phyloP scores from a whole-genome alignment of 2,888 invertebrate species.

The Rhagium mordax region DNA sequence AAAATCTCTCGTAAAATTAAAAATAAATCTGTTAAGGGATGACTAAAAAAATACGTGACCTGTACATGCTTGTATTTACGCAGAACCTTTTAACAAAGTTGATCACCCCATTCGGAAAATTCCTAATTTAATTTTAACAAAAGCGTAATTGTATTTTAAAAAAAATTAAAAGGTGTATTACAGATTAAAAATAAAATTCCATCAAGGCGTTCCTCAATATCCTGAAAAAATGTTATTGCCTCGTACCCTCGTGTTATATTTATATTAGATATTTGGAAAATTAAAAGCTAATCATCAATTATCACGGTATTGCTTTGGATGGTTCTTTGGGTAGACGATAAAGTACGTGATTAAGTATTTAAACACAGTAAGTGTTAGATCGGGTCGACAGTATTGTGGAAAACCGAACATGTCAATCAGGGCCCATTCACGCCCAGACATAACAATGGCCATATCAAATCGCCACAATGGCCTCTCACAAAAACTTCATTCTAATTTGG shows the following conservation, averaged over 20 bases:
- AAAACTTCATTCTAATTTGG: conserved; percentile 42
- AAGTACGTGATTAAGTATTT: conserved; percentile 65
- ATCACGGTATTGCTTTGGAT: conserved; percentile 18
- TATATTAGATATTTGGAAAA: background rate
- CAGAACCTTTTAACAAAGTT: too few relatives aligned
- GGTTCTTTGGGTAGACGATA: conserved; percentile 21
- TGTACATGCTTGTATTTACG: too few relatives aligned
- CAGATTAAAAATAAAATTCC: too few relatives aligned
- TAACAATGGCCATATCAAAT: conserved; percentile 59
- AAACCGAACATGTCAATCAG: conserved; percentile 48
- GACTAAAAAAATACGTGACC: too few relatives aligned
- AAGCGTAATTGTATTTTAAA: too few relatives aligned
- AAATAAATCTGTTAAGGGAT: too few relatives aligned
- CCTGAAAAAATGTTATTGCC: background rate
- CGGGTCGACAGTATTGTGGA: conserved; percentile 57
- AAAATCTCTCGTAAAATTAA: too few relatives aligned
- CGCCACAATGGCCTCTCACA: conserved; percentile 45
- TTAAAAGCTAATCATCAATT: conserved; percentile 37
- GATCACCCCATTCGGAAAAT: too few relatives aligned
- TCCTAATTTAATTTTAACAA: too few relatives aligned
- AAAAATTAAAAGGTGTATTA: too few relatives aligned
- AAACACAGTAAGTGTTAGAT: conserved; percentile 65
- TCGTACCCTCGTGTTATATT: background rate
- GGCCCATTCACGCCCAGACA: conserved; percentile 52
- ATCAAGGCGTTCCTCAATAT: too few relatives aligned